Base-by-base conservation (phyloP, 2,113 vertebrate species). In the Centropus bengalensis region DNA sequence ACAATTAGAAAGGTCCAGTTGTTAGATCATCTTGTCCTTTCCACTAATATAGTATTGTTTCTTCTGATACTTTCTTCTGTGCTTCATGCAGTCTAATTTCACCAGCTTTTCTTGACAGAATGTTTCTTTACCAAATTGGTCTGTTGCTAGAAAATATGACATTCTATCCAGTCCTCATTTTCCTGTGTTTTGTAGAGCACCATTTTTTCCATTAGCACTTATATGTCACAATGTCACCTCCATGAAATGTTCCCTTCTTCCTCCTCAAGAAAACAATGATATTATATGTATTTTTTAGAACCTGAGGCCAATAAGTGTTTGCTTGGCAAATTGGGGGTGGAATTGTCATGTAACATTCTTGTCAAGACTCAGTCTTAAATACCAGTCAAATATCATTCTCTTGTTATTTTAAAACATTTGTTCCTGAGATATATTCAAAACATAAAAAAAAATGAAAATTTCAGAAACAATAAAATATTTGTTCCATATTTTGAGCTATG, bases 381-480 rank as follows among this genome's bases (percentile, higher is more conserved):
- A 79, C 2, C 19, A 89, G 19, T 62, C 32, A 79, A 69, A 54
- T 85, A 82, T 40, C 30, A 91, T 49, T 9, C 21, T 10, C 33
- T 47, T 5, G 1, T 89, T 85, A 76, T 85, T 89, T 82, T 70
- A 87, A 30, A 10, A 82, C 45, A 58, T 82, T 95, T 89, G 8
- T 8, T 80, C n/a, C 17, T 40, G 30, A 85, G 19, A 73, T 49
- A 89, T 85, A 75, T 77, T 62, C 40, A 30, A 73, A 67, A 69
- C 0, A 0, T 66, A 55, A 44, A 86, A 82, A 78, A 73, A 26
- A 71, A 71, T 32, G 30, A 87, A 93, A 95, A 60, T 71, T 0
- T 87, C 84, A 84, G 21, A 91, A 68, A 3, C 64, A 86, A 68
- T 14, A 86, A 82, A 85, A 82, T 32, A 54, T 66, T 91, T 91